Percentiles rank a stretch among this genome's conserved stretches.
Evolutionary conservation across 2,113 vertebrate species (phyloP).

Genomic region (Nansenia antarctica): DNA sequence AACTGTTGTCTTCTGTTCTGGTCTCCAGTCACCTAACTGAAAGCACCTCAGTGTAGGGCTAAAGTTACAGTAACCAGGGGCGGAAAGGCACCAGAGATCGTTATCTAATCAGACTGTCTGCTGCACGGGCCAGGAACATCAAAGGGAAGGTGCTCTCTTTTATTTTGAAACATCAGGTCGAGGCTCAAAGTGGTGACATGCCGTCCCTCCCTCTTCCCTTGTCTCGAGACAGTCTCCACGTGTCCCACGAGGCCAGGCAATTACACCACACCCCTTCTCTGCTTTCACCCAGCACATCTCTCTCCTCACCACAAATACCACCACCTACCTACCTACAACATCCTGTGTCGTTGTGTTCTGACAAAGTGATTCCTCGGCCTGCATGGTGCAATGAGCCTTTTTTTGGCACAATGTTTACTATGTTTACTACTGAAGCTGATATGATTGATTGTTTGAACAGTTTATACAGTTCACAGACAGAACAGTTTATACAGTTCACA

Average conservation of each 20-base stretch:
- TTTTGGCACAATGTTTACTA: background rate
- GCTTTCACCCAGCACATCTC: constrained; percentile 32
- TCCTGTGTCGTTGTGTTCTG: no score
- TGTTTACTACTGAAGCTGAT: no score
- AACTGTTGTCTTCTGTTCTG: background rate
- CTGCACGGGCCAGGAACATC: constrained; percentile 74
- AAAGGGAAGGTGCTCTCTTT: constrained; percentile 71
- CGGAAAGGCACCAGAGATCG: constrained; percentile 56
- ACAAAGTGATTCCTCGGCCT: no score
- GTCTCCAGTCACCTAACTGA: background rate
- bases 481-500: background rate
- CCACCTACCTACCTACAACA: no score
- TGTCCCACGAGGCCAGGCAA: constrained; percentile 47
- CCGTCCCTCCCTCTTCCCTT: constrained; percentile 24
- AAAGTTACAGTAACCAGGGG: constrained; percentile 77
- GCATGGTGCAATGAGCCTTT: no score
- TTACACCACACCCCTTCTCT: constrained; percentile 39
- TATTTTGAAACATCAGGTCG: constrained; percentile 76
- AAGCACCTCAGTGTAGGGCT: constrained; percentile 47
- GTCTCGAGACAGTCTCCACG: constrained; percentile 60
- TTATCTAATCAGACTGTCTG: constrained; percentile 78
- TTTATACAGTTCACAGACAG: background rate
- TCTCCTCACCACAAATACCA: background rate
- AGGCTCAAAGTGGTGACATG: constrained; percentile 70
- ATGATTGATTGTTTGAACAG: no score